Evolutionary conservation across 1,140 invertebrate species (phyloP).

Genomic region (Cryptotermes secundus): DNA sequence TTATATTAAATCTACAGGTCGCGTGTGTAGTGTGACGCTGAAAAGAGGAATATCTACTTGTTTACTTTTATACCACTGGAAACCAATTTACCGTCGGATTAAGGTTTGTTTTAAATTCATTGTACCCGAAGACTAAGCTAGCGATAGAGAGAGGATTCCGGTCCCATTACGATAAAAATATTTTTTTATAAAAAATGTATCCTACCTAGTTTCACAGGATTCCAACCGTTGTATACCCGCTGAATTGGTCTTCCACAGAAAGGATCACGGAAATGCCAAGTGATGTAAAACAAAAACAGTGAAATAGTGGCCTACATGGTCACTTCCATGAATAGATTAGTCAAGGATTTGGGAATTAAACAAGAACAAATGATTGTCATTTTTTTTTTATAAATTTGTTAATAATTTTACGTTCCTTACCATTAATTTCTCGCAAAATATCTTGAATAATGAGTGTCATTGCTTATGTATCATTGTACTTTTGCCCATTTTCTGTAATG

Average conservation of each 20-base stretch:
- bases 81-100: slow-evolving; percentile 12
- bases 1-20: neutral
- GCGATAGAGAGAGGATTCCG: neutral
- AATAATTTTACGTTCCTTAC: no score
- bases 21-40: neutral
- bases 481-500: no score
- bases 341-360: neutral
- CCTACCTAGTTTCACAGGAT: neutral
- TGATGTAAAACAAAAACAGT: no score
- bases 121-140: neutral
- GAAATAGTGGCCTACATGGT: no score
- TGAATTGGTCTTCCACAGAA: neutral
- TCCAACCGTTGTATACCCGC: neutral
- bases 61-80: neutral
- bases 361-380: neutral
- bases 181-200: neutral
- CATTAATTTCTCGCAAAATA: no score
- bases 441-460: no score
- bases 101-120: neutral
- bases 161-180: neutral
- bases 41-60: neutral
- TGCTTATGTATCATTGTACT: no score
- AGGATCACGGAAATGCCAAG: neutral
- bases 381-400: neutral
- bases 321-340: neutral